A percentile compares a stretch with the other conserved stretches of the same genome.
Evolutionary conservation across 2,113 vertebrate species (phyloP).

Genomic region (Regulus satrapa): DNA sequence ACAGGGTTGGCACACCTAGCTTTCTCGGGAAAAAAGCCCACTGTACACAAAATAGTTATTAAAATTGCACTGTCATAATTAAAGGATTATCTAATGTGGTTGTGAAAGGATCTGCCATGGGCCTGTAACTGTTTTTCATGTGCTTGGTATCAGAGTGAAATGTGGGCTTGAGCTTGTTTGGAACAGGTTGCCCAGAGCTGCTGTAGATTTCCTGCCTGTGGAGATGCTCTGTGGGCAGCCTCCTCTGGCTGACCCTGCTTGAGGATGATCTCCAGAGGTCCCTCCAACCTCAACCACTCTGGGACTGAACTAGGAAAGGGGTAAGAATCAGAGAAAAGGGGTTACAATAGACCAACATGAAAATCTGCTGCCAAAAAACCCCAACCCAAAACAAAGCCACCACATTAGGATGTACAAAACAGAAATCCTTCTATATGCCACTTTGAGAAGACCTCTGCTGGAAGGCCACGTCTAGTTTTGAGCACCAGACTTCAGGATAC

Average conservation of each 20-base stretch:
- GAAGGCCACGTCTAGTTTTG: not conserved
- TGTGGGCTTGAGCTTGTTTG: not conserved
- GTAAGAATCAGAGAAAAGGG: not conserved
- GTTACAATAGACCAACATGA: not conserved
- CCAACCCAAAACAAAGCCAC: not conserved
- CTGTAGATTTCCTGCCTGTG: not conserved
- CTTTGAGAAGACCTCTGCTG: not conserved
- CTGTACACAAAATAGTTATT: not conserved
- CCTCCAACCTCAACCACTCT: not conserved
- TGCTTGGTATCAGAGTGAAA: not conserved
- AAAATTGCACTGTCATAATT: not conserved
- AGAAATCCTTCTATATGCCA: not conserved
- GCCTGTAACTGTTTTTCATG: not conserved
- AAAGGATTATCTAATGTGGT: not conserved
- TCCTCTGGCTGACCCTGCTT: not conserved
- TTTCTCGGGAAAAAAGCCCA: rapidly evolving
- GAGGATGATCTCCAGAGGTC: not conserved
- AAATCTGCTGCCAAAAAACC: not conserved
- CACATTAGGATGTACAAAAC: not conserved
- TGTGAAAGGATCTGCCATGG: not conserved
- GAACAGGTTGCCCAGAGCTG: not conserved
- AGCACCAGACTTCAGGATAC: slow-evolving; percentile 5
- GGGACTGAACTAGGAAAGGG: not conserved
- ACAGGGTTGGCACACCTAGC: not conserved
- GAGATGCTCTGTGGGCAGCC: not conserved